Evolutionary conservation across 2,797 vertebrate genomes (phyloP).

Genomic region (Falco cherrug): DNA sequence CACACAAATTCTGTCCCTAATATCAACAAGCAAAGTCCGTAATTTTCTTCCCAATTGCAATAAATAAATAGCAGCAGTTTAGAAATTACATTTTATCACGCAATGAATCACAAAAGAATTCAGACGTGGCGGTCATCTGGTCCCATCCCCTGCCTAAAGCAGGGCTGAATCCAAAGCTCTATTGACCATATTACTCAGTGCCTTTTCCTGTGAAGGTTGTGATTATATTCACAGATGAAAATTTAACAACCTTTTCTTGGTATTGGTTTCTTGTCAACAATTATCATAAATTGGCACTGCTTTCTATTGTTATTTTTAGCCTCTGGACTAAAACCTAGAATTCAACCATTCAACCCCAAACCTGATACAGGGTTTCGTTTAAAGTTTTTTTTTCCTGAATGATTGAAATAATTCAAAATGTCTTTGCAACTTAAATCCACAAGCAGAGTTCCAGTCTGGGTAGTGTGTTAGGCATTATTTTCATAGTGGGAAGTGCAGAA

Average conservation of each 20-base stretch:
- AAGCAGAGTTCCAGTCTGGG: not conserved
- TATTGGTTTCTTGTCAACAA: not conserved
- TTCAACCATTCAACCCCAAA: not conserved
- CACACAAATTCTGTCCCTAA: not conserved
- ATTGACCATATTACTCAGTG: not conserved
- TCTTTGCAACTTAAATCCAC: not conserved
- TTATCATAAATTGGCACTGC: not conserved
- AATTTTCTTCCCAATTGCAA: not conserved
- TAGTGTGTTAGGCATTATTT: not conserved
- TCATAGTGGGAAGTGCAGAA: not conserved
- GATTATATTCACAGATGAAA: not conserved
- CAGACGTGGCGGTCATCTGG: not conserved
- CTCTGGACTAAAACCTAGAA: not conserved
- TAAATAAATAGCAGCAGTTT: not conserved
- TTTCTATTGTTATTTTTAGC: not conserved
- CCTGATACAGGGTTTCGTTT: not conserved
- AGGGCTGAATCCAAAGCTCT: not conserved
- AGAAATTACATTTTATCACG: not conserved
- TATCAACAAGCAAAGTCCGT: not conserved
- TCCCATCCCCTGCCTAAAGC: not conserved
- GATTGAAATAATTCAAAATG: not conserved
- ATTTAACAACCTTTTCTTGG: not conserved
- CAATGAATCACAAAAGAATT: not conserved
- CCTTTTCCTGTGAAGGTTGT: not conserved
- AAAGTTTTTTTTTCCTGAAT: not conserved